Base-by-base conservation (phyloP, 2,797 vertebrate species). In the Bucorvus abyssinicus region DNA sequence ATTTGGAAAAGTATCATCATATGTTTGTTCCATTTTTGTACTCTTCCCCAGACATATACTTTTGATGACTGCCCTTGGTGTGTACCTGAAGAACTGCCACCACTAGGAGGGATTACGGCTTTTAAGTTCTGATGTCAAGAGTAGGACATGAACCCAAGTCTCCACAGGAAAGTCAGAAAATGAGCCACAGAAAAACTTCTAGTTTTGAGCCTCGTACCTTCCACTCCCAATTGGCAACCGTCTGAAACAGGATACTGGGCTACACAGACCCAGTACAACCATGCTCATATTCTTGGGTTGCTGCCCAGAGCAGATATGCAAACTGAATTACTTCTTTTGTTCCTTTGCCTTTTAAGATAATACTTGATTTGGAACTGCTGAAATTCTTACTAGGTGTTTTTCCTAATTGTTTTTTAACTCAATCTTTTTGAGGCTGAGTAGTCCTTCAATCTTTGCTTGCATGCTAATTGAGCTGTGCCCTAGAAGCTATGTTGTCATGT, bases 321-420 rank as follows among this genome's bases (percentile, higher is more conserved):
- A 92, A 92, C 70, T 63, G 70, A 95, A 93, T 90, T 76, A 76
- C 24, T 79, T 76, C 87, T 94, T 93, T 92, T 87, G 63, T 95
- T 94, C 63, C 55, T 84, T 86, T 94, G 74, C 80, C 77, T 90
- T 95, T 95, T 87, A 89, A 94, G 90, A 88, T 77, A 89, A 89
- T 73, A 76, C 80, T 92, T 90, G 47, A 70, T 84, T 87, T 94
- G 78, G 56, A 95, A 59, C 47, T 64, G n/a, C 77, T 90, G 55
- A 90, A 93, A 84, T 73, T 90, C 70, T 84, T 92, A 15, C 84
- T 92, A 94, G 82, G 80, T 89, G 56, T 76, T 93, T 74, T 90
- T 90, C 50, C 11, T 59, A 84, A 74, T 26, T 79, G 50, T 59
- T 88, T 94, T 80, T 47, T 88, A 95, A 87, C 38, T 85, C 68